Conservation (phyloP, 53 echinoderm and acorn worm species). For the Luidia sarsii region DNA sequence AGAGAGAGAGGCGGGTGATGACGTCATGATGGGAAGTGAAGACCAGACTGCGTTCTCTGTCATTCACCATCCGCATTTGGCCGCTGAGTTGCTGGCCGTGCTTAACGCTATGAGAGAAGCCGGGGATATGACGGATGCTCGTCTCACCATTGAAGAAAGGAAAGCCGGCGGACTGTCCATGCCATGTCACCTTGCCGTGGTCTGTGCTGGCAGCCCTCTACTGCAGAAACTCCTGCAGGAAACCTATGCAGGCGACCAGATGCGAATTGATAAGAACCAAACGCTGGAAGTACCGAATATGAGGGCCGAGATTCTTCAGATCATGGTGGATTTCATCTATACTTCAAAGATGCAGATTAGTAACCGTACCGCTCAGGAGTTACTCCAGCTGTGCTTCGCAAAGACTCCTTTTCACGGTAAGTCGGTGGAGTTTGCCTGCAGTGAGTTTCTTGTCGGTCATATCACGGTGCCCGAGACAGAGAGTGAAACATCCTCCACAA, state of each 20-base stretch:
- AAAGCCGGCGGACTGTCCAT: conserved; percentile 51
- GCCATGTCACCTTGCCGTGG: conserved; percentile 77
- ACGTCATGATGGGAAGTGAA: conserved; percentile 18
- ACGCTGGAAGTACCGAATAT: conserved; percentile 60
- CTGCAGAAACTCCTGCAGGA: conserved; percentile 54
- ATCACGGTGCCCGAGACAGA: conserved; percentile 76
- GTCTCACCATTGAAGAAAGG: no score
- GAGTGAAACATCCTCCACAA: conserved; percentile 88
- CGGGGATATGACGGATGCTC: conserved; percentile 73
- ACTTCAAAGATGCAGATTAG: conserved; percentile 72
- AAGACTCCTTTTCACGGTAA: conserved; percentile 73
- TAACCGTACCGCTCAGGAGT: conserved; percentile 78
- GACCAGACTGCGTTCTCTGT: conserved; percentile 6
- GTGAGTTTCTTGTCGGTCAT: conserved; percentile 86
- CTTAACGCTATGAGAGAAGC: conserved; percentile 84
- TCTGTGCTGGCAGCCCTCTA: conserved; percentile 94
- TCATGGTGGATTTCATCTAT: conserved; percentile 86
- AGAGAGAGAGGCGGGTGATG: background rate
- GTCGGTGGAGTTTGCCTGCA: conserved; percentile 84
- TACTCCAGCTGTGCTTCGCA: conserved; percentile 70
- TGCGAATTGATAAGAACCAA: conserved; percentile 14
- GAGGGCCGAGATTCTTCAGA: conserved; percentile 62
- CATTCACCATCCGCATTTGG: conserved; percentile 71
- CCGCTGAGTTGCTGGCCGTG: conserved; percentile 69
- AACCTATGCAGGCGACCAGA: conserved; percentile 31